Conservation (phyloP, 64 coral and sea anemone species). For the Cladopsammia gracilis region DNA sequence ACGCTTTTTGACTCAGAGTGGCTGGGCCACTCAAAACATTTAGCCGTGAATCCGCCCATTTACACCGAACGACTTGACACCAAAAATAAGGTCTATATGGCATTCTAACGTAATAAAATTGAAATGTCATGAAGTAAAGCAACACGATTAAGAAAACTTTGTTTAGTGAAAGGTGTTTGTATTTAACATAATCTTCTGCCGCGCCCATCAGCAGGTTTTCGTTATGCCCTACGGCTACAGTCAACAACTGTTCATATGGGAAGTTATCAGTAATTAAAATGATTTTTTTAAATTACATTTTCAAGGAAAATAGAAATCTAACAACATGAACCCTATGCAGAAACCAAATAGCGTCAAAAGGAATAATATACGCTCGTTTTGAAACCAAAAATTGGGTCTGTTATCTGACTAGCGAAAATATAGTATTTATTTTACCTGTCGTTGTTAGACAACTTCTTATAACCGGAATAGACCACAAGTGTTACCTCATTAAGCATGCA, state of each 20-base stretch:
- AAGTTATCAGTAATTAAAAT: too few relatives aligned
- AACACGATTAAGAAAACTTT: neutral
- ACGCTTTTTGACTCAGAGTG: too few relatives aligned
- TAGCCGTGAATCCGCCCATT: too few relatives aligned
- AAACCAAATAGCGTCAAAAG: too few relatives aligned
- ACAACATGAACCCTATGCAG: neutral
- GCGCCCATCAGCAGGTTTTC: conserved; percentile 10
- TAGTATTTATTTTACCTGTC: neutral
- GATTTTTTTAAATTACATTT: too few relatives aligned
- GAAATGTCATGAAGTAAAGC: neutral
- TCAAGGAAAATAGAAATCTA: neutral
- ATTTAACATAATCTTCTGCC: neutral
- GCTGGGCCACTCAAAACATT: too few relatives aligned
- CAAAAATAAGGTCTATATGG: neutral
- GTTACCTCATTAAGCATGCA: conserved; percentile 30
- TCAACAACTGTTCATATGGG: neutral
- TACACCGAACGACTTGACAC: neutral
- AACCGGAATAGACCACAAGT: conserved; percentile 13
- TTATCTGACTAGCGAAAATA: too few relatives aligned
- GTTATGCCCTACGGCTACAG: neutral
- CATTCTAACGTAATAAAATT: neutral
- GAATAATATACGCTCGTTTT: too few relatives aligned
- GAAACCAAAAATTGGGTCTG: too few relatives aligned
- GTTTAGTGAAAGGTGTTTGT: neutral
- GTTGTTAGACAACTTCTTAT: neutral